phyloP scores from a whole-genome alignment of 2,888 invertebrate species.

The Automeris io region DNA sequence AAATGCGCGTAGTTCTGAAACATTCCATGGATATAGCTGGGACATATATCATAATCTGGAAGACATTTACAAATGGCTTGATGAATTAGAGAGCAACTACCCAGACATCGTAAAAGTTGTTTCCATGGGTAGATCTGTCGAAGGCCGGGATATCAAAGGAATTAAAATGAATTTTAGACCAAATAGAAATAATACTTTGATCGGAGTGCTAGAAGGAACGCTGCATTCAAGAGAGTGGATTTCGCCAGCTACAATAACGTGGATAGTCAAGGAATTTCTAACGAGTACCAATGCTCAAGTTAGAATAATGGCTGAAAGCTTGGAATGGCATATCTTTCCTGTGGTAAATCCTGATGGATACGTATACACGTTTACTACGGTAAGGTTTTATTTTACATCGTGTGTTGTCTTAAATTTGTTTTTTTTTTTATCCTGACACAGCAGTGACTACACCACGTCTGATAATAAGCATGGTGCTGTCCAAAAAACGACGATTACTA shows the following conservation, averaged over 20 bases:
- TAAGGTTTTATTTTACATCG: too few species aligned
- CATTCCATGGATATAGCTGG: slow-evolving; percentile 63
- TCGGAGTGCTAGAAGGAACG: slow-evolving; percentile 77
- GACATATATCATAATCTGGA: slow-evolving; percentile 77
- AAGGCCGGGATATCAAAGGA: slow-evolving; percentile 79
- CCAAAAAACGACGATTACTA: too few species aligned
- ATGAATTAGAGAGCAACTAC: slow-evolving; percentile 62
- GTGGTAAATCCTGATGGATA: slow-evolving; percentile 87
- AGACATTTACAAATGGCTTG: slow-evolving; percentile 78
- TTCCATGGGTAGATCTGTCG: slow-evolving; percentile 76
- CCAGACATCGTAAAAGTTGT: slow-evolving; percentile 67
- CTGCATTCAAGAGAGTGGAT: slow-evolving; percentile 88
- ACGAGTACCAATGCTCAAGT: slow-evolving; percentile 74
- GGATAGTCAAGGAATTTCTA: slow-evolving; percentile 82
- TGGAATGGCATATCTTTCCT: slow-evolving; percentile 87
- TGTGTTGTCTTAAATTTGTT: too few species aligned
- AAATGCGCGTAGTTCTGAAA: slow-evolving; percentile 28
- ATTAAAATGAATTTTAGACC: slow-evolving; percentile 56
- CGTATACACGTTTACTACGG: slow-evolving; percentile 78
- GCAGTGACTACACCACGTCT: too few species aligned
- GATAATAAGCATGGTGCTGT: too few species aligned
- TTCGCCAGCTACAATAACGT: slow-evolving; percentile 79
- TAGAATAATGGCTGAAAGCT: slow-evolving; percentile 77
- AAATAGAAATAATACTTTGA: slow-evolving; percentile 47
- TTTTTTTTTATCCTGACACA: too few species aligned